phyloP scores from a whole-genome alignment of 1,140 invertebrate species.

The Drosophila tristis region DNA sequence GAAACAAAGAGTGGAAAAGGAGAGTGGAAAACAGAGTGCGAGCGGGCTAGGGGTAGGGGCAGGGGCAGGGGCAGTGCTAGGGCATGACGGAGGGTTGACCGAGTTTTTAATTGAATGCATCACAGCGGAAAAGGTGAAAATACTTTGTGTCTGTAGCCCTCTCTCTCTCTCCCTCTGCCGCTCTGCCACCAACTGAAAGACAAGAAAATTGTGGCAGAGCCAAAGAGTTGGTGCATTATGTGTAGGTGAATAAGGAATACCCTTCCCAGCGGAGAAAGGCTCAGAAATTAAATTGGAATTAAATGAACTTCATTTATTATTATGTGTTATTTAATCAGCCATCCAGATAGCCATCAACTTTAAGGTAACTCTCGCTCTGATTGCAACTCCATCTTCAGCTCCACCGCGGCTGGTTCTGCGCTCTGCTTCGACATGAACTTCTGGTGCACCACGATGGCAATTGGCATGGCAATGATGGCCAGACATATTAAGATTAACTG shows the following conservation, averaged over 20 bases:
- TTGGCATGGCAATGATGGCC: too few relatives aligned
- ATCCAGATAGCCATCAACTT: too few relatives aligned
- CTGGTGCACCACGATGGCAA: too few relatives aligned
- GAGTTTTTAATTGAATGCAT: constrained; percentile 80
- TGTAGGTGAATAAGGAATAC: not conserved
- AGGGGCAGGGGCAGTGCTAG: not conserved
- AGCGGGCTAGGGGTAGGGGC: too few relatives aligned
- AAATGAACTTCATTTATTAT: not conserved
- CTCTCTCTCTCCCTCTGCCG: not conserved
- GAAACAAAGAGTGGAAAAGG: constrained; percentile 22
- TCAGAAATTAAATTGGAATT: not conserved
- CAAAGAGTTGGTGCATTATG: too few relatives aligned
- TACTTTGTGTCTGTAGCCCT: constrained; percentile 27
- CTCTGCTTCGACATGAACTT: too few relatives aligned
- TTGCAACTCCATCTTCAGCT: too few relatives aligned
- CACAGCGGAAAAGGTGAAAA: constrained; percentile 76
- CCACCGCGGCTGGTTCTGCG: too few relatives aligned
- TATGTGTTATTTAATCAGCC: too few relatives aligned
- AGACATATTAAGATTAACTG: too few relatives aligned
- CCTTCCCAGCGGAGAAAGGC: not conserved
- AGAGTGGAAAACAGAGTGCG: not conserved
- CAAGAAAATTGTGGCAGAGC: not conserved
- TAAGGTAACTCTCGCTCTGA: too few relatives aligned
- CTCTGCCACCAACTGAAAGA: constrained; percentile 19
- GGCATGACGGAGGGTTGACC: constrained; percentile 29